Conservation (phyloP, 2,797 vertebrate species). For the Protonibea diacanthus region DNA sequence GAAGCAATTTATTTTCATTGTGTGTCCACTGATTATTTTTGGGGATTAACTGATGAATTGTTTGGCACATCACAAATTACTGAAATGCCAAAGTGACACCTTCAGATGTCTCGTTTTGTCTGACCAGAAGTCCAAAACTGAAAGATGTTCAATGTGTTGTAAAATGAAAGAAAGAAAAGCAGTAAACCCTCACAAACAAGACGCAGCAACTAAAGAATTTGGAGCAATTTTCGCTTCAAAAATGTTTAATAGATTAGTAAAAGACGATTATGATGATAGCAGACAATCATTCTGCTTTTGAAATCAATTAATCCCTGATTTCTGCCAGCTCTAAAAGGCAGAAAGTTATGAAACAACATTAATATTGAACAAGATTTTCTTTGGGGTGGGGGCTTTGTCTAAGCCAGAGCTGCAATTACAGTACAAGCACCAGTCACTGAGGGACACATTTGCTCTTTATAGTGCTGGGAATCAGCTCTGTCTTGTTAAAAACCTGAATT, state of each 20-base stretch:
- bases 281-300: neutral
- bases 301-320: neutral
- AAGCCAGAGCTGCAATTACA: slow-evolving; percentile 39
- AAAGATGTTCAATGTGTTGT: slow-evolving; percentile 11
- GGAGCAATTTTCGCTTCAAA: neutral
- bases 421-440: slow-evolving; percentile 25
- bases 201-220: neutral
- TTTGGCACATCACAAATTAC: neutral
- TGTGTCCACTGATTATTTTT: neutral
- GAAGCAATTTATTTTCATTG: neutral
- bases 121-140: neutral
- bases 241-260: neutral
- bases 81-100: neutral
- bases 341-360: slow-evolving; percentile 3
- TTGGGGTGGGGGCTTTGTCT: neutral
- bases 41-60: neutral
- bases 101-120: neutral
- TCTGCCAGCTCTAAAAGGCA: neutral
- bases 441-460: slow-evolving; percentile 39
- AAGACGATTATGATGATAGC: neutral
- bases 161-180: neutral
- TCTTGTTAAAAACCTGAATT: slow-evolving; percentile 75
- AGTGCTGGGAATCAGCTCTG: slow-evolving; percentile 44
- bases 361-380: neutral
- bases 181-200: neutral